A percentile compares a stretch with the other conserved stretches of the same genome.
Evolutionary conservation across 2,888 invertebrate species (phyloP).

Genomic region (Drosophila lacicola): DNA sequence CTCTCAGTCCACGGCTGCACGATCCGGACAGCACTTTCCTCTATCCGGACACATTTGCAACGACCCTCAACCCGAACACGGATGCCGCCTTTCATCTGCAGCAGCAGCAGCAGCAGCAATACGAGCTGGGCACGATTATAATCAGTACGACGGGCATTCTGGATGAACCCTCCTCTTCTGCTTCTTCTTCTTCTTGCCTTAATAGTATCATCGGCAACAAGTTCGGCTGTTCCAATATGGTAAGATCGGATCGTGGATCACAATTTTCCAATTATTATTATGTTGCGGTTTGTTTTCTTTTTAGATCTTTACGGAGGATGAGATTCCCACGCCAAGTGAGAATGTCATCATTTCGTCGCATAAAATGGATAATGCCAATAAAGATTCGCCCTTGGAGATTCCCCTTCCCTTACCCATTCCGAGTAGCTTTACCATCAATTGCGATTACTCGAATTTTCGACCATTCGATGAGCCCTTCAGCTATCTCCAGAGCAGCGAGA

Average conservation of each 20-base stretch:
- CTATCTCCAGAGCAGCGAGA: constrained; percentile 75
- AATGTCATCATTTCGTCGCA: constrained; percentile 71
- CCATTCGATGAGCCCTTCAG: constrained; percentile 81
- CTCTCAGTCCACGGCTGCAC: not conserved
- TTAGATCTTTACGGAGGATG: constrained; percentile 70
- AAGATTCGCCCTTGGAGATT: constrained; percentile 36
- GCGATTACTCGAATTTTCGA: constrained; percentile 69
- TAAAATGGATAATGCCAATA: constrained; percentile 31
- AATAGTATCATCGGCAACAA: constrained; percentile 48
- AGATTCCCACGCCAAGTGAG: constrained; percentile 62
- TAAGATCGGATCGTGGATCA: constrained; percentile 30
- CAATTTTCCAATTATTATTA: not conserved
- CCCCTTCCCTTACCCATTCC: constrained; percentile 15
- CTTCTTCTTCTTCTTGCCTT: constrained; percentile 21
- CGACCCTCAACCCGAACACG: constrained; percentile 8
- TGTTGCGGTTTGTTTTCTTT: not conserved
- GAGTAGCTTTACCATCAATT: constrained; percentile 33
- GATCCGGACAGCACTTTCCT: constrained; percentile 19
- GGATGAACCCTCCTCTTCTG: constrained; percentile 27
- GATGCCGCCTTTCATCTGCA: constrained; percentile 35
- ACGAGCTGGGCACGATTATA: constrained; percentile 70
- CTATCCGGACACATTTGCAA: constrained; percentile 21
- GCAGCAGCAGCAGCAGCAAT: constrained; percentile 49
- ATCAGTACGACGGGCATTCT: constrained; percentile 55
- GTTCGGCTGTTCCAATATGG: constrained; percentile 57